A percentile compares a stretch with the other conserved stretches of the same genome.
These are phyloP conservation scores for Agapornis canus DNA, from an alignment of 2,797 vertebrate species.

Conservation along the genomic window DNA sequence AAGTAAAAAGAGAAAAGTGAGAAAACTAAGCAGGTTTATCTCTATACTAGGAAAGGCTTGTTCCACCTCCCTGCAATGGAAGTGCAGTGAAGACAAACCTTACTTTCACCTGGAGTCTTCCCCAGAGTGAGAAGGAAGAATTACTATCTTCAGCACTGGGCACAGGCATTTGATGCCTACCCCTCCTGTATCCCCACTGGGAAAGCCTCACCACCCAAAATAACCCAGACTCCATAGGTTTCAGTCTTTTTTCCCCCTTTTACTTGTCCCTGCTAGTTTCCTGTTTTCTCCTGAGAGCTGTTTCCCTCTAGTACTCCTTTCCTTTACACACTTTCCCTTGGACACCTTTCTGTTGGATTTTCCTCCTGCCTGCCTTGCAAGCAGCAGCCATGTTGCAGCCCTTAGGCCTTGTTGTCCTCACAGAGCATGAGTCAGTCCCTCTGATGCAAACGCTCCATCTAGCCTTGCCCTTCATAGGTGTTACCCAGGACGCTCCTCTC, in stretches of 20 bases:
- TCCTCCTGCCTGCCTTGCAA: not conserved
- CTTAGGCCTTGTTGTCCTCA: not conserved
- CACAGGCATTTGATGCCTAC: rapidly evolving
- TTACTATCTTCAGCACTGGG: rapidly evolving
- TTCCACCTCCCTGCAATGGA: no score
- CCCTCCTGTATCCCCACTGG: rapidly evolving
- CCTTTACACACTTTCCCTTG: not conserved
- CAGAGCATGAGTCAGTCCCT: rapidly evolving
- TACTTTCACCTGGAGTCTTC: rapidly evolving
- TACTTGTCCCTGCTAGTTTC: not conserved
- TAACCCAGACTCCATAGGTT: rapidly evolving
- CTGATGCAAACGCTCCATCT: rapidly evolving
- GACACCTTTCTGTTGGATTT: not conserved
- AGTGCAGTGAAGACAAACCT: rapidly evolving
- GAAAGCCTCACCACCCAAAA: rapidly evolving
- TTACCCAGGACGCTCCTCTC: not conserved
- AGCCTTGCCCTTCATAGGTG: not conserved
- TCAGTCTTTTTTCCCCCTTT: not conserved
- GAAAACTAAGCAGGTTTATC: not conserved
- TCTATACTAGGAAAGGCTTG: not conserved
- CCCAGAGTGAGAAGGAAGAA: rapidly evolving
- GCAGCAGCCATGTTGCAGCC: not conserved
- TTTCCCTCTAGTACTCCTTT: not conserved
- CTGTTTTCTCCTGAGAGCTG: not conserved
- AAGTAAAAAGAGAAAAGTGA: not conserved